Evolutionary conservation across 2,888 invertebrate species (phyloP).

Genomic region (Drosophila helvetica): DNA sequence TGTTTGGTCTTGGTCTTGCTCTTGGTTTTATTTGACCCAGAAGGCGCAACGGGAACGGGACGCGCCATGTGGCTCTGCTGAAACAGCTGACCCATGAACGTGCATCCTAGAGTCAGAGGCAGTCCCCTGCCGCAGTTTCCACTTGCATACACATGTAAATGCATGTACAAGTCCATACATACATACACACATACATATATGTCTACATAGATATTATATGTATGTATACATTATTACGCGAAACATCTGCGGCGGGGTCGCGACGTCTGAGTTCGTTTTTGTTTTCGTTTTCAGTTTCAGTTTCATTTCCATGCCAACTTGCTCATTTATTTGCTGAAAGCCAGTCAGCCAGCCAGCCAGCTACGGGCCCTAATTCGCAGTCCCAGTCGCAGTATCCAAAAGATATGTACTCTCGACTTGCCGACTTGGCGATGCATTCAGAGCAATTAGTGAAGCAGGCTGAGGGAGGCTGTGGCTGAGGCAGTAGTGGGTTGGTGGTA

Average conservation of each 20-base stretch:
- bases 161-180: no score
- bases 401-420: conserved; percentile 11
- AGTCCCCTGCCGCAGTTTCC: no score
- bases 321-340: conserved; percentile 19
- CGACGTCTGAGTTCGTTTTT: conserved; percentile 7
- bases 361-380: conserved; percentile 14
- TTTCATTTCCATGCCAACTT: conserved; percentile 34
- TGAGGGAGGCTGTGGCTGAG: background rate
- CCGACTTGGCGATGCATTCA: conserved; percentile 23
- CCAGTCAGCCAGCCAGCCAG: background rate
- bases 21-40: conserved; percentile 19
- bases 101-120: conserved; percentile 1
- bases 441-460: conserved; percentile 22
- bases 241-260: conserved; percentile 43
- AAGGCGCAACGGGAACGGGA: background rate
- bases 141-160: no score
- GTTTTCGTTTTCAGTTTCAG: conserved; percentile 31
- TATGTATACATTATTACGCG: background rate
- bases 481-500: background rate
- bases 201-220: conserved; percentile 5
- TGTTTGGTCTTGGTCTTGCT: background rate
- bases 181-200: no score
- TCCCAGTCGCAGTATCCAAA: background rate
- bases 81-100: conserved; percentile 27
- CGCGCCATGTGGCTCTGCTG: conserved; percentile 23